phyloP scores from a whole-genome alignment of 2,113 vertebrate species.

The Oryzias curvinotus region DNA sequence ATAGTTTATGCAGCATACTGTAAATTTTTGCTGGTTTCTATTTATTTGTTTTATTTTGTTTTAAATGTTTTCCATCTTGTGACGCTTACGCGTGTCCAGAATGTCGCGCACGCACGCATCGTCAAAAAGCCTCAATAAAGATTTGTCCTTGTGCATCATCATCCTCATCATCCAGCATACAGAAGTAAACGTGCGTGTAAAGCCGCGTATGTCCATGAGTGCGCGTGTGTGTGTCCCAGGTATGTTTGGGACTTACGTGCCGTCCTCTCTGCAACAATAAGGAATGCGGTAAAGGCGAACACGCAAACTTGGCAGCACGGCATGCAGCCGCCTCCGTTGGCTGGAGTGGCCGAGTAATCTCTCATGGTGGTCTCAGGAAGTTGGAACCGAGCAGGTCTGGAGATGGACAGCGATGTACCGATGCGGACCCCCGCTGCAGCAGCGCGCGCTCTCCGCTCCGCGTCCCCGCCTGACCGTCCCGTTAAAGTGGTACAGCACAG shows the following conservation, averaged over 20 bases:
- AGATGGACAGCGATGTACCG: constrained; percentile 13
- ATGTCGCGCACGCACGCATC: too few relatives aligned
- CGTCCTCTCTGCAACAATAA: constrained; percentile 74
- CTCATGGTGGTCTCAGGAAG: constrained; percentile 51
- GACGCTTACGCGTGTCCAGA: too few relatives aligned
- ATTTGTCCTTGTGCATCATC: too few relatives aligned
- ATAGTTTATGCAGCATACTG: background rate
- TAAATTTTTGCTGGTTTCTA: too few relatives aligned
- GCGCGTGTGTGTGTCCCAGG: constrained; percentile 45
- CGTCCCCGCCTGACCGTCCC: constrained; percentile 44
- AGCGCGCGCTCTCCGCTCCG: constrained; percentile 24
- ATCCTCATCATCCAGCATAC: background rate
- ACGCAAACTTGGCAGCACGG: constrained; percentile 74
- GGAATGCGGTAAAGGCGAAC: constrained; percentile 70
- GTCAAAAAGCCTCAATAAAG: too few relatives aligned
- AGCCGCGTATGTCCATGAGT: constrained; percentile 6
- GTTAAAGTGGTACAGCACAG: constrained; percentile 61
- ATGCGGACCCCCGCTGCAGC: constrained; percentile 47
- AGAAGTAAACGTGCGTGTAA: background rate
- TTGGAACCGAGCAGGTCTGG: background rate
- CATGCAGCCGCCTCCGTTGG: constrained; percentile 53
- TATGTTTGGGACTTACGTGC: constrained; percentile 68
- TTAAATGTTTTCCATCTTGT: too few relatives aligned
- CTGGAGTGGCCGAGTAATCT: constrained; percentile 55
- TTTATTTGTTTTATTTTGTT: too few relatives aligned